These are phyloP conservation scores for Antheraea mylitta DNA, from an alignment of 1,140 invertebrate species.

Conservation along the genomic window DNA sequence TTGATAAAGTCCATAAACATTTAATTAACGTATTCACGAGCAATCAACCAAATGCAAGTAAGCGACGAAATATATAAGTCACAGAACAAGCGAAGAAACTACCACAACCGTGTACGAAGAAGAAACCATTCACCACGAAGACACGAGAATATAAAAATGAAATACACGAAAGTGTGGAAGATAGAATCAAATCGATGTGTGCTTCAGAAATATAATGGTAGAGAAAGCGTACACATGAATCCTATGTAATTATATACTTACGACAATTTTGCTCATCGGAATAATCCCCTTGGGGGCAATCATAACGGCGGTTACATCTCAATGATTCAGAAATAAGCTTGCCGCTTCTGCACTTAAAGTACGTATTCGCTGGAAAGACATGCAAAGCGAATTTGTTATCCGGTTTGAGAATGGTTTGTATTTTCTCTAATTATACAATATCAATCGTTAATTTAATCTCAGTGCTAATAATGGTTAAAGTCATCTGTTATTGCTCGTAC, in stretches of 20 bases:
- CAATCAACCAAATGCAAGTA: constrained; percentile 19
- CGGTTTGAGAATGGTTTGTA: neutral
- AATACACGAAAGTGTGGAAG: constrained; percentile 19
- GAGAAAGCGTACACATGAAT: constrained; percentile 22
- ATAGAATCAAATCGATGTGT: constrained; percentile 2
- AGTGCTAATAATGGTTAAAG: no score
- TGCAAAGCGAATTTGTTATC: constrained; percentile 30
- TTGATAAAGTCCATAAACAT: constrained; percentile 12
- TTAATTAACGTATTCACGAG: neutral
- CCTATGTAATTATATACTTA: constrained; percentile 77
- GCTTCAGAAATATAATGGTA: constrained; percentile 21
- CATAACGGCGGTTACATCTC: constrained; percentile 83
- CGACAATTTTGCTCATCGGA: constrained; percentile 87
- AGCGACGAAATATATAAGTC: neutral
- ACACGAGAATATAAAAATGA: constrained; percentile 12
- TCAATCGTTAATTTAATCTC: no score
- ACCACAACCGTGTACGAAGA: constrained; percentile 17
- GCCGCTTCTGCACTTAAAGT: constrained; percentile 86
- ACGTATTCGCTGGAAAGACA: constrained; percentile 69
- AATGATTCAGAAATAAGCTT: constrained; percentile 81
- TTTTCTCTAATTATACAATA: no score
- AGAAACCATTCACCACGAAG: constrained; percentile 19
- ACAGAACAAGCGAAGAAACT: constrained; percentile 7
- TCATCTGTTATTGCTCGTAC: no score
- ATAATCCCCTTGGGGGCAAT: constrained; percentile 83